Evolutionary conservation across 2,888 invertebrate species (phyloP).

Genomic region (Arctia plantaginis): DNA sequence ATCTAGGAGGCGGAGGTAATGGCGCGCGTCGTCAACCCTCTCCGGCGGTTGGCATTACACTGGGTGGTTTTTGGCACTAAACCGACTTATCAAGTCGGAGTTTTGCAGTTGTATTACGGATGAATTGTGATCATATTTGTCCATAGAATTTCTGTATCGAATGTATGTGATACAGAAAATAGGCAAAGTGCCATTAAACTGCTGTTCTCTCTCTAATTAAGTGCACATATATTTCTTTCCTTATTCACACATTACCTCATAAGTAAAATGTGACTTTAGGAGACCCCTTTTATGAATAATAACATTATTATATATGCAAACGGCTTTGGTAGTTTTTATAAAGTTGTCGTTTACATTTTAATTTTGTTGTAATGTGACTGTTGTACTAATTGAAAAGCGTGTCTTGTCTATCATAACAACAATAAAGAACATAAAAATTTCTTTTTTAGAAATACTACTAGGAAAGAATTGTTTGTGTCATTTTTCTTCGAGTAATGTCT

Average conservation of each 20-base stretch:
- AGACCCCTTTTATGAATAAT: background rate
- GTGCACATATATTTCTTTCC: background rate
- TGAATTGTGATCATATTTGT: conserved; percentile 51
- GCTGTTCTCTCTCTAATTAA: conserved; percentile 21
- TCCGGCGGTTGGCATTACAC: conserved; percentile 71
- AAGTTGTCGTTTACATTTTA: background rate
- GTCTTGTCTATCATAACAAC: background rate
- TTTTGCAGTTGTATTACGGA: conserved; percentile 53
- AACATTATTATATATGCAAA: background rate
- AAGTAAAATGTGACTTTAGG: background rate
- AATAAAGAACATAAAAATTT: background rate
- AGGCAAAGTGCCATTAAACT: conserved; percentile 37
- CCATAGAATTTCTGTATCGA: conserved; percentile 52
- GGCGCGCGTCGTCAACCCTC: conserved; percentile 64
- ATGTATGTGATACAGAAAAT: conserved; percentile 33
- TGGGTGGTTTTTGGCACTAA: conserved; percentile 77
- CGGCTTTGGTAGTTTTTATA: background rate
- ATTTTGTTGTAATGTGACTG: background rate
- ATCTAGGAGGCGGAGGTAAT: conserved; percentile 32
- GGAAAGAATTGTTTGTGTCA: no score
- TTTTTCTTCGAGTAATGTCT: no score
- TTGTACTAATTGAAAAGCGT: background rate
- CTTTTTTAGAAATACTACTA: no score
- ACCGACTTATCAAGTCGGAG: conserved; percentile 61
- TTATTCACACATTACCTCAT: no score